Base-by-base conservation (phyloP, 1,140 invertebrate genomes). In the Diorhabda elongata region DNA sequence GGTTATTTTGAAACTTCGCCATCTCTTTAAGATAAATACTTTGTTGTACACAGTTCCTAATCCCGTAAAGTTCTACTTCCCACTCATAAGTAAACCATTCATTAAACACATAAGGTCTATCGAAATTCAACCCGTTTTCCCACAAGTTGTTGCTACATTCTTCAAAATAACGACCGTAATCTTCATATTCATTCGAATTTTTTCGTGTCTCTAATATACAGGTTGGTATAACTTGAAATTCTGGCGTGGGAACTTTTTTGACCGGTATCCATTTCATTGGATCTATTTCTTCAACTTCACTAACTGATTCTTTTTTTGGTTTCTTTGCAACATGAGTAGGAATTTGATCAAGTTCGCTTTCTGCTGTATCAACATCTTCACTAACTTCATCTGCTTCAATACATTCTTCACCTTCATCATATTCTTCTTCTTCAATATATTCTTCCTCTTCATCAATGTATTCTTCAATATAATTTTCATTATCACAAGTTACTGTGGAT, bases 21-120 rank as follows among this genome's bases (percentile, higher is more conserved):
- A 81, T 79, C 74, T 81, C 78, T 44, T 75, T 64, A 3, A 79
- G 26, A 68, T 79, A 80, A 71, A 81, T 76, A 68, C 79, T 78
- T 66, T 78, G 78, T 60, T 78, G 75, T 5, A 81, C 69, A 73
- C 74, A 81, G 58, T 78, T 73, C 63, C 78, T 74, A 26, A 79
- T 69, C 9, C 66, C 52, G 42, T 61, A 43, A 4, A 81, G 44
- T 60, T 79, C 70, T 11, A 42, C 44, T 67, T 79, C 77, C 78
- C 79, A 81, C 26, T 77, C 52, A 42, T 71, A 64, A 61, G 62
- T 74, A 61, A 75, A 79, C 71, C 71, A 76, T 4, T 68, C n/a
- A 57, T 79, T 70, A 70, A 79, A 81, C 61, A 64, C 61, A 45
- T 57, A 45, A 5, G 74, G 69, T 65, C 58, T 75, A 44, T 76